Conservation (phyloP, 2,888 invertebrate genomes). For the Tenthredo notha region DNA sequence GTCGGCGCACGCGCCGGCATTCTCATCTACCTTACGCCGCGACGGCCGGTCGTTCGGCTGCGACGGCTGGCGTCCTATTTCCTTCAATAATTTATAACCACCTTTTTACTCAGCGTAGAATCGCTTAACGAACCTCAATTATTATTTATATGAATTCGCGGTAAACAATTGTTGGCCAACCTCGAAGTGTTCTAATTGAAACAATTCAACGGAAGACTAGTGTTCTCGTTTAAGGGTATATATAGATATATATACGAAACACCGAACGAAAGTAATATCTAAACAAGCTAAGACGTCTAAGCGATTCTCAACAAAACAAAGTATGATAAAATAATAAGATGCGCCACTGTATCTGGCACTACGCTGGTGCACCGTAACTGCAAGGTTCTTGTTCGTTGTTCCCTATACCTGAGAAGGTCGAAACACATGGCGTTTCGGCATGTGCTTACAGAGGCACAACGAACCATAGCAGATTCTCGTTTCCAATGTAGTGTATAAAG, state of each 20-base stretch:
- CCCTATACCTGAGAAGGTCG: conserved; percentile 24
- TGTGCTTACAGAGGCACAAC: conserved; percentile 36
- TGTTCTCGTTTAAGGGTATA: not conserved
- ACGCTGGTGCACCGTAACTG: conserved; percentile 32
- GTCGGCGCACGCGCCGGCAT: conserved; percentile 69
- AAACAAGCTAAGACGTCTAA: not conserved
- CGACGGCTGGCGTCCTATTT: conserved; percentile 40
- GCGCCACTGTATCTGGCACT: conserved; percentile 25
- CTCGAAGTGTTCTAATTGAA: not conserved
- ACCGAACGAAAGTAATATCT: not conserved
- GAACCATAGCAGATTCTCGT: conserved; percentile 44
- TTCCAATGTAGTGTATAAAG: conserved; percentile 7
- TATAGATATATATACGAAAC: not conserved
- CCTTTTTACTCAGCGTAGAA: not conserved
- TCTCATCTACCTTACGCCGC: conserved; percentile 19
- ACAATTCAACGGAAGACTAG: not conserved
- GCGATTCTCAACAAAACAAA: not conserved
- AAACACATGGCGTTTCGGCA: conserved; percentile 49
- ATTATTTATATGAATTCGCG: not conserved
- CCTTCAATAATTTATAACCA: not conserved
- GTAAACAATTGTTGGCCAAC: not conserved
- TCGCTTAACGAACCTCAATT: conserved; percentile 7
- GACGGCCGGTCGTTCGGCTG: conserved; percentile 19
- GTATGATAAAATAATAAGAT: not conserved
- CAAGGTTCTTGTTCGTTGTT: not conserved